Evolutionary conservation across 92 coral and sea anemone species (phyloP), one percentile per base, ranked within the genome.

Genomic region (Chrysogorgia sp.): DNA sequence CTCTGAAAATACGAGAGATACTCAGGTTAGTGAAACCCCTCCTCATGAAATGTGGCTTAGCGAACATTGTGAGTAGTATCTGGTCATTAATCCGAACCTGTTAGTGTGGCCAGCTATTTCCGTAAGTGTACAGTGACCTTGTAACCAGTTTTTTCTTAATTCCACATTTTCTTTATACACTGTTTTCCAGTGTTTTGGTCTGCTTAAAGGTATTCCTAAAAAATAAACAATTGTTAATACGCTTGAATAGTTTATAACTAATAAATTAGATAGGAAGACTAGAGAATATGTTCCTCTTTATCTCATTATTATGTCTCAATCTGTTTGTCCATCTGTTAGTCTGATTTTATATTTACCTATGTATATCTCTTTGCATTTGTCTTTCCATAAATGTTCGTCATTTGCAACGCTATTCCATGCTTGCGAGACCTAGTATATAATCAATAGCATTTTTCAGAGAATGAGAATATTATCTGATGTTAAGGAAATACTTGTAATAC

Each of bases 121-220:
- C 47, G 70, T 91, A 58, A 96, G 90, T 34, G 74, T 84, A 74
- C 96, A 96, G 61, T 86, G 86, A 9, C 99, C 99, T 19, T 58
- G 83, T 29, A 90, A 89, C 99, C 99, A 96, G 75, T 96, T 96
- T 30, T 91, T 90, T 78, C 90, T 88, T 55, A 96, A 81, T 63
- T 84, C 85, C 77, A 96, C 25, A 75, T 85, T 96, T 12, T 90
- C 92, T 57, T 88, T 90, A 58, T 91, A 96, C 31, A 92, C 81
- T 31, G 84, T 88, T 57, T 96, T 96, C 99, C 99, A 96, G 12
- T 91, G 91, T 6, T 84, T 84, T 9, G 93, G 90, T 0, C 77
- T 82, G 68, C 87, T 85, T 0, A 89, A 87, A 3, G 99, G 97
- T 48, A 91, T 90, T 61, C 97, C 97, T 92, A 52, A 21, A 3